Base-by-base conservation (phyloP, 2,888 invertebrate genomes). In the Epiblema foenella region DNA sequence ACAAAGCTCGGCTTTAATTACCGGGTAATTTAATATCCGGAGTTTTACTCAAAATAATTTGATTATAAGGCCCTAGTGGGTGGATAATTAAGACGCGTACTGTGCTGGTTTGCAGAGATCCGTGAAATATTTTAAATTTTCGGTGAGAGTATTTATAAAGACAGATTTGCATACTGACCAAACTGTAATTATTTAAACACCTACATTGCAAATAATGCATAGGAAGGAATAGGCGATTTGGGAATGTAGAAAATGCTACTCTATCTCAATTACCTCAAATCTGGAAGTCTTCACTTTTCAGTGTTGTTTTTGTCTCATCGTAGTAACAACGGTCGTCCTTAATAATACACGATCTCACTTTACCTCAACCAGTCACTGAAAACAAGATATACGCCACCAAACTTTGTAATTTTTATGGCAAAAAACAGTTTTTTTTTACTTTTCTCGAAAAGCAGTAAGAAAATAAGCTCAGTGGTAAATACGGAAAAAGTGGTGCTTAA, bases 51-150 rank as follows among this genome's bases (percentile, higher is more conserved):
- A 15, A 51, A 54, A 75, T 81, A 82, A 83, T 79, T 83, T 81
- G 77, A 81, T 84, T 79, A 81, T 81, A 77, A 67, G 68, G 64
- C 73, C 42, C 46, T 63, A 18, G 49, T 69, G 65, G 75, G 78
- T 71, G 78, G 80, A 80, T 81, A 81, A 81, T 83, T 79, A 79
- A 79, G 77, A 79, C 76, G 71, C 69, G 72, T 72, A 75, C 58
- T 56, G 69, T 56, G 46, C 65, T 74, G 76, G 73, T 75, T 76
- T 78, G 37, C 58, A 20, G 49, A 20, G 46, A 33, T 51, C 33
- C 9, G 49, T 2, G 11, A 51, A 59, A 20, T 58, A 58, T 59
- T 59, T 4, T 1, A 8, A 2, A 12, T 56, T 56, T 56, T 10
- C 10, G 11, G 18, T 51, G 12, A n/a, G 24, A 46, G n/a, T 46